phyloP scores from a whole-genome alignment of 2,888 invertebrate species.

The Cosmopolites sordidus region DNA sequence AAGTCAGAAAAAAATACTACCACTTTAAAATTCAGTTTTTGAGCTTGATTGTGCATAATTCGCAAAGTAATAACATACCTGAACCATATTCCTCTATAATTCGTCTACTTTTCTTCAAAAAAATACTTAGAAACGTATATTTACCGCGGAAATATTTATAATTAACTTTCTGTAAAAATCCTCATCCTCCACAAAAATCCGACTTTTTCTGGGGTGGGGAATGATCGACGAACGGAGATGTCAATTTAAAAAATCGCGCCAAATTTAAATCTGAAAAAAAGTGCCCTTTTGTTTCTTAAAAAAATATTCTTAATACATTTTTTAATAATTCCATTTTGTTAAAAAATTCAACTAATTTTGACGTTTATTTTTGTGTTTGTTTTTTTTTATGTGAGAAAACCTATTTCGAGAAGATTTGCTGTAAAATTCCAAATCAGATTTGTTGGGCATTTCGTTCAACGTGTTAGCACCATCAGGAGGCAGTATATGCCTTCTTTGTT shows the following conservation, averaged over 20 bases:
- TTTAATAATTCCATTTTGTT: too few relatives aligned
- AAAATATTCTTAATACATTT: too few relatives aligned
- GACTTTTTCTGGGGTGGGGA: constrained; percentile 18
- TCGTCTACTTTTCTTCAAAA: background rate
- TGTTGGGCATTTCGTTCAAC: too few relatives aligned
- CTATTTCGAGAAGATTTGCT: too few relatives aligned
- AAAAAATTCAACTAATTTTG: too few relatives aligned
- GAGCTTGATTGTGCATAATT: background rate
- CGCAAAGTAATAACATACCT: constrained; percentile 13
- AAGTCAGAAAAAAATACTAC: background rate
- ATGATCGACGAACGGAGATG: constrained; percentile 13
- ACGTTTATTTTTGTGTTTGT: too few relatives aligned
- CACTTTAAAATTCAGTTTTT: background rate
- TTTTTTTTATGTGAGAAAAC: too few relatives aligned
- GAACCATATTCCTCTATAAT: constrained; percentile 13
- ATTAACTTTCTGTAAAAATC: constrained; percentile 10
- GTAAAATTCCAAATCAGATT: too few relatives aligned
- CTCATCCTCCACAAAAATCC: constrained; percentile 10
- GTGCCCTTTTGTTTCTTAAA: too few relatives aligned
- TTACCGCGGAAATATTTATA: constrained; percentile 4
- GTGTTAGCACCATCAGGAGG: too few relatives aligned
- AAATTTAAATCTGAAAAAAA: constrained; percentile 11
- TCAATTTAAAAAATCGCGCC: constrained; percentile 22
- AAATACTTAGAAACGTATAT: background rate
- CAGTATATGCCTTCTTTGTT: too few relatives aligned